These are phyloP conservation scores for Nephrotoma guestfalica DNA, from an alignment of 2,888 invertebrate species.

Conservation along the genomic window DNA sequence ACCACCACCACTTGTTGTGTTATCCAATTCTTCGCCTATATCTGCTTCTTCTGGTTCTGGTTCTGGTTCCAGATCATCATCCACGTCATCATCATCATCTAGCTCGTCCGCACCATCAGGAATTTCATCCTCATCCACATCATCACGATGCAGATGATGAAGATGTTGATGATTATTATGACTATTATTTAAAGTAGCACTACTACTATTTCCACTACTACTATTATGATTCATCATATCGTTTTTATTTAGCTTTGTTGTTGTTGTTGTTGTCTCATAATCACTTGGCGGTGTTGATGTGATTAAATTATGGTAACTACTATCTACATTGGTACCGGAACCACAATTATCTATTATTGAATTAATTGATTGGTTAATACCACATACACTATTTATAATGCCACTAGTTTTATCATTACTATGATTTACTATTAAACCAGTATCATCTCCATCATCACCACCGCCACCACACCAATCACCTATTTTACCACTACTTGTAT, in stretches of 20 bases:
- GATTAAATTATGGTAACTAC: neutral
- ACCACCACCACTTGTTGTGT: neutral
- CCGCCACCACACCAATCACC: neutral
- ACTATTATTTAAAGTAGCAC: neutral
- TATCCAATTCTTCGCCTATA: constrained; percentile 3
- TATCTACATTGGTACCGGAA: neutral
- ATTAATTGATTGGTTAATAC: neutral
- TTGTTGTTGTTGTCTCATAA: neutral
- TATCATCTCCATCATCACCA: neutral
- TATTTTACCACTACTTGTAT: neutral
- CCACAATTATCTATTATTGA: neutral
- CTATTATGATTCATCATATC: neutral
- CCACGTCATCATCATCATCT: constrained; percentile 11
- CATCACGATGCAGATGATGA: neutral
- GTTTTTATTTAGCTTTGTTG: neutral
- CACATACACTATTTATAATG: neutral
- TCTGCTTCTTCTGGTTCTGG: constrained; percentile 8
- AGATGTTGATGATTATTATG: neutral
- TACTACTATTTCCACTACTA: neutral
- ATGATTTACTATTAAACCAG: neutral
- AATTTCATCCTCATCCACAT: constrained; percentile 9
- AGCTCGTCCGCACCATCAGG: neutral
- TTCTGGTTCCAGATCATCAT: constrained; percentile 11
- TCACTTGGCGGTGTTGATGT: neutral
- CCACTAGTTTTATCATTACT: neutral